Evolutionary conservation across 2,888 invertebrate species (phyloP).

Genomic region (Alviniconcha strummeri): DNA sequence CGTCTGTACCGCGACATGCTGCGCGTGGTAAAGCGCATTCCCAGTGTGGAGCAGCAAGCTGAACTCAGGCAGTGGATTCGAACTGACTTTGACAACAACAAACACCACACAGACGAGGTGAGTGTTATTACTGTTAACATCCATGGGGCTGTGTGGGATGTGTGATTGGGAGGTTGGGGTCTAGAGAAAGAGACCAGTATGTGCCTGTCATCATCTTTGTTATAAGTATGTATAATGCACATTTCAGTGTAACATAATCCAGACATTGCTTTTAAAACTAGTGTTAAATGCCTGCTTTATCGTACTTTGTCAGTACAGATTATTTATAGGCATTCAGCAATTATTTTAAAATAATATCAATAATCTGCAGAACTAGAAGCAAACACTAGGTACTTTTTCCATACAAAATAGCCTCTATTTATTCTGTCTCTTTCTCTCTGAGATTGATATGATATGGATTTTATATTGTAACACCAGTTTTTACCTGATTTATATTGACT

Average conservation of each 20-base stretch:
- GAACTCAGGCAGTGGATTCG: conserved; percentile 85
- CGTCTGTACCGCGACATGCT: conserved; percentile 85
- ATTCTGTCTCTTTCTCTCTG: too few relatives aligned
- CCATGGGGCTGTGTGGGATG: background rate
- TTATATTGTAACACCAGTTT: background rate
- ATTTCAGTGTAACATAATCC: background rate
- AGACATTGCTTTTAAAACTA: too few relatives aligned
- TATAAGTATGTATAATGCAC: background rate
- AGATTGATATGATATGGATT: too few relatives aligned
- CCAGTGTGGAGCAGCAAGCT: conserved; percentile 79
- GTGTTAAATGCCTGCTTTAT: too few relatives aligned
- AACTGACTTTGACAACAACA: conserved; percentile 84
- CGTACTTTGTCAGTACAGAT: too few relatives aligned
- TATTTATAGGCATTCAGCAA: too few relatives aligned
- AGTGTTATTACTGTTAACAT: background rate
- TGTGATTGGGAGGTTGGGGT: background rate
- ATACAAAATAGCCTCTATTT: too few relatives aligned
- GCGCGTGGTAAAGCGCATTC: conserved; percentile 80
- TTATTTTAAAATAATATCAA: too few relatives aligned
- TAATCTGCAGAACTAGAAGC: too few relatives aligned
- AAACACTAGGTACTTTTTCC: too few relatives aligned
- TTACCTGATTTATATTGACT: background rate
- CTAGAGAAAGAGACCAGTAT: background rate
- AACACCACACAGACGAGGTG: conserved; percentile 83
- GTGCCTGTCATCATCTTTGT: background rate